A percentile compares a stretch with the other conserved stretches of the same genome.
Conservation (phyloP, 2,888 invertebrate genomes). For the Pyrochroa serraticornis region DNA sequence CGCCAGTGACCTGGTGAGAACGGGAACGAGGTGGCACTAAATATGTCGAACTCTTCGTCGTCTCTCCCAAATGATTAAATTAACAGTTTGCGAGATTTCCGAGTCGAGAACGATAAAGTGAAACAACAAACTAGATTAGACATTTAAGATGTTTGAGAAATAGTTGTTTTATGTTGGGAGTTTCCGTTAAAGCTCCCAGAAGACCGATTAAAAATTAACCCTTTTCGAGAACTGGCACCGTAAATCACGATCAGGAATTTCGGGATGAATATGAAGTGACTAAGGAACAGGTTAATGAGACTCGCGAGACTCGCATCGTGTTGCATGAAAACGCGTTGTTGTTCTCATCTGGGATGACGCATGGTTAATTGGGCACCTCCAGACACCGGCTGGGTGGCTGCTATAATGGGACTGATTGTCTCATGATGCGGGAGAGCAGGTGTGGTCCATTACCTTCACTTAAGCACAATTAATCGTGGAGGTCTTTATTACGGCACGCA, state of each 20-base stretch:
- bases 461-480: conserved; percentile 51
- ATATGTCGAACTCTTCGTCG: too few species aligned
- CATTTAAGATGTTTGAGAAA: conserved; percentile 22
- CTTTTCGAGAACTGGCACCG: conserved; percentile 38
- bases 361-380: conserved; percentile 7
- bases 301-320: conserved; percentile 33
- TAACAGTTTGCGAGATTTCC: background rate
- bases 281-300: conserved; percentile 42
- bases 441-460: conserved; percentile 56
- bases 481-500: conserved; percentile 44
- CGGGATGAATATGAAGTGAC: conserved; percentile 42
- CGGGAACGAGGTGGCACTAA: too few species aligned
- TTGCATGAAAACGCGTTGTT: conserved; percentile 10
- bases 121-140: conserved; percentile 16
- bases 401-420: conserved; percentile 35
- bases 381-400: conserved; percentile 23
- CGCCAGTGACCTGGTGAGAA: background rate
- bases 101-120: conserved; percentile 4
- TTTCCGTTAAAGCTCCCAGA: conserved; percentile 35
- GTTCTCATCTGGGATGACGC: conserved; percentile 19
- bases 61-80: background rate
- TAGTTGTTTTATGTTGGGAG: conserved; percentile 21
- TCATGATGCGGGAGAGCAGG: conserved; percentile 51
- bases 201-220: conserved; percentile 44
- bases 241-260: conserved; percentile 39